Percentiles rank a stretch among this genome's conserved stretches.
These are phyloP conservation scores for Eucera pruinosa DNA, from an alignment of 2,888 invertebrate genomes.

Conservation along the genomic window DNA sequence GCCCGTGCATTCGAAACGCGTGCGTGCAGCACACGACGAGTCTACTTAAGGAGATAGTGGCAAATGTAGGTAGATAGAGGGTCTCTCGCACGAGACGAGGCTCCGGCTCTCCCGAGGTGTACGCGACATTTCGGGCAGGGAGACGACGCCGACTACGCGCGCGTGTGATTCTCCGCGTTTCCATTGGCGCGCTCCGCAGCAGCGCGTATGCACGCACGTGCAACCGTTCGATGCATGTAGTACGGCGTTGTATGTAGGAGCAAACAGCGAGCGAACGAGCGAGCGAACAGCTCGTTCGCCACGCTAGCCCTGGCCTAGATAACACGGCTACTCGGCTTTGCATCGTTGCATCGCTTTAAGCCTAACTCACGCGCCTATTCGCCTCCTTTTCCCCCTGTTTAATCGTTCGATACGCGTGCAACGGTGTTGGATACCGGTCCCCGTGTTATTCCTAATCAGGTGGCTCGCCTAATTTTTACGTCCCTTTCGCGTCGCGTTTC, in stretches of 20 bases:
- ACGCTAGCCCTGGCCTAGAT: constrained; percentile 84
- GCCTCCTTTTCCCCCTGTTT: constrained; percentile 36
- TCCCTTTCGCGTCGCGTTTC: background rate
- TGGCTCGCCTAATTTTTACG: constrained; percentile 25
- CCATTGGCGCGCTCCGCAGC: constrained; percentile 21
- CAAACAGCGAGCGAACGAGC: constrained; percentile 42
- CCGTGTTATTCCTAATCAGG: constrained; percentile 26
- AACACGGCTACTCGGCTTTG: constrained; percentile 75
- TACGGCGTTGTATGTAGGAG: constrained; percentile 24
- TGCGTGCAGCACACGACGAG: background rate
- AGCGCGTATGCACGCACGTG: constrained; percentile 42
- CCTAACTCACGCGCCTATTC: constrained; percentile 32
- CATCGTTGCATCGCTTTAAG: constrained; percentile 73
- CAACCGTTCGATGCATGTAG: constrained; percentile 26
- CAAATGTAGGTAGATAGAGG: constrained; percentile 69
- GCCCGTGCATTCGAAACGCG: constrained; percentile 29
- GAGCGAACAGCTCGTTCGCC: constrained; percentile 66
- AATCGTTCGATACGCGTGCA: constrained; percentile 1
- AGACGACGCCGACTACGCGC: too few relatives aligned
- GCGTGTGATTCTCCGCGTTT: constrained; percentile 13
- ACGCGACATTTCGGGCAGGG: constrained; percentile 43
- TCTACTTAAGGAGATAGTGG: constrained; percentile 76
- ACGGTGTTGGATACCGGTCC: constrained; percentile 18
- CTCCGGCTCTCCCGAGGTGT: too few relatives aligned
- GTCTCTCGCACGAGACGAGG: constrained; percentile 61